Base-by-base conservation (phyloP, 1,140 invertebrate species). In the Heliconius eleuchia region DNA sequence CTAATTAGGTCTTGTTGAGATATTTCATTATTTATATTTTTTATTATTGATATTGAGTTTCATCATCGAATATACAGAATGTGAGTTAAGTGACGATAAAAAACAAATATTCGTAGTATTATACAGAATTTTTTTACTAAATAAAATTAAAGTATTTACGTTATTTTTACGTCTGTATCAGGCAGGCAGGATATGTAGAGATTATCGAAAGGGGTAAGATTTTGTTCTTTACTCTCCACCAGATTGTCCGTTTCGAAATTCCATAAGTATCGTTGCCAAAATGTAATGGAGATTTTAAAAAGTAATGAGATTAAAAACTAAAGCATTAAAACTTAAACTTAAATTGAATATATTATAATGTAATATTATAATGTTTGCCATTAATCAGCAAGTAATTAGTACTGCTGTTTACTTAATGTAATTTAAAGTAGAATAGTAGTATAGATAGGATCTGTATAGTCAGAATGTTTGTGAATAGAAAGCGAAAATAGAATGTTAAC, bases 371-470 rank as follows among this genome's bases (percentile, higher is more conserved):
- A 66, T 16, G 60, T 66, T 66, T 66, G 23, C 23, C 2, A 27
- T 27, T 66, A 66, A 66, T 66, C 60, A 66, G 23, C 23, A 66
- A 66, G 60, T 66, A 66, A 66, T 30, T 60, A 60, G n/a, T 60
- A 27, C 57, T 23, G 57, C 3, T 60, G n/a, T 60, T 60, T 66
- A 66, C 27, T 16, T 66, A 66, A 30, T 5, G 60, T 66, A 27
- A 66, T 66, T 60, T 66, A 66, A 66, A 66, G 13, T 9, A 66
- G 30, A 2, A 30, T 30, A 30, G 30, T 30, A 30, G 30, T 30
- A 30, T 1, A 30, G 30, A 30, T 13, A 27, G 60, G 23, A 27
- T 66, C 2, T 30, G 60, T 46, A 13, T 46, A 46, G 42, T 42
- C 13, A 30, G 8, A 13, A 27, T 16, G 23, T 66, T 66, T 27